Conservation (phyloP, 1,140 invertebrate species). For the Lasaia peninsularis region DNA sequence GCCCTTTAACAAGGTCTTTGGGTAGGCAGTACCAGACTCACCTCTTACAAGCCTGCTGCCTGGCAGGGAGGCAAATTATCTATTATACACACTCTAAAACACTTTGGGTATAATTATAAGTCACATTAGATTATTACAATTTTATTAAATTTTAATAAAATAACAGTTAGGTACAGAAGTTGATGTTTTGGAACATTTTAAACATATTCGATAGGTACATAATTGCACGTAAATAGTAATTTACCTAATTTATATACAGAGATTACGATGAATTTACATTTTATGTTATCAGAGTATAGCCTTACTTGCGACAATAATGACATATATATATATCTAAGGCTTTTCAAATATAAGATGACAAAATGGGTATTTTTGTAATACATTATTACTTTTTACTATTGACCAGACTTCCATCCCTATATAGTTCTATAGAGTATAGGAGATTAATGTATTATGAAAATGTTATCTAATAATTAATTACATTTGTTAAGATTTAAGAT, state of each 20-base stretch:
- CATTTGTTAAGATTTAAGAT: too few relatives aligned
- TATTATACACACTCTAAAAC: background rate
- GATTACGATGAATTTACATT: conserved; percentile 24
- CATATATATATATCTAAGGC: background rate
- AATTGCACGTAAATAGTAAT: conserved; percentile 68
- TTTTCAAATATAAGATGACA: background rate
- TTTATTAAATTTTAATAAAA: conserved; percentile 70
- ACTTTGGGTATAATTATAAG: conserved; percentile 3
- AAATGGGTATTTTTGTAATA: background rate
- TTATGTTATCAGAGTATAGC: conserved; percentile 2
- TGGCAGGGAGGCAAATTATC: too few relatives aligned
- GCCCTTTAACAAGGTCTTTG: background rate
- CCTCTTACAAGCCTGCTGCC: too few relatives aligned
- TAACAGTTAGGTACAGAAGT: conserved; percentile 54
- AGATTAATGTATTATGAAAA: too few relatives aligned
- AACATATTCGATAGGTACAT: conserved; percentile 56
- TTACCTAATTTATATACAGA: conserved; percentile 70
- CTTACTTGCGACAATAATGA: background rate
- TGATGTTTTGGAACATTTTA: conserved; percentile 11
- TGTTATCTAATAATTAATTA: too few relatives aligned
- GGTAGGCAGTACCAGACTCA: too few relatives aligned
- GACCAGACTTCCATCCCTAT: conserved; percentile 7
- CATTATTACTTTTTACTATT: conserved; percentile 56
- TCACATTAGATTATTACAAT: conserved; percentile 41
- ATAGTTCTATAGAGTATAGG: background rate